A percentile compares a stretch with the other conserved stretches of the same genome.
These are phyloP conservation scores for Aix galericulata DNA, from an alignment of 2,113 vertebrate species.

Conservation along the genomic window DNA sequence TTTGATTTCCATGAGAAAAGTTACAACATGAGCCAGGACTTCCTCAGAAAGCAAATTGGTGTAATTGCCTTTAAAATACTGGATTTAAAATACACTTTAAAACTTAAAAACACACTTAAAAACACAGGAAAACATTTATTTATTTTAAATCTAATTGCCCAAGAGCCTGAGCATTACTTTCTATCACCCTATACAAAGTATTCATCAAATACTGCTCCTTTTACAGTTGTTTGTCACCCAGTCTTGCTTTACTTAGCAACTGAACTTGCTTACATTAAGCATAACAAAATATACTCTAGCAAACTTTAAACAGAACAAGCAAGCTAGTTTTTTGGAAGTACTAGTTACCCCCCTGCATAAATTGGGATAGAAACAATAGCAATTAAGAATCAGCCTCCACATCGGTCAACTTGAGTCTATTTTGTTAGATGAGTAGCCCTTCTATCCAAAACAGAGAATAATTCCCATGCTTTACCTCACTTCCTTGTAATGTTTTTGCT, in stretches of 20 bases:
- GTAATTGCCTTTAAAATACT: background rate
- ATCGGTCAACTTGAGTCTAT: fast-evolving
- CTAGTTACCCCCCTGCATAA: background rate
- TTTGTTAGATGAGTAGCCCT: background rate
- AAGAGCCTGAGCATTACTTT: background rate
- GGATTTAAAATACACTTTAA: no score
- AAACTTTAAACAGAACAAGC: background rate
- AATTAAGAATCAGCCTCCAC: background rate
- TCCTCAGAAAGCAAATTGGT: background rate
- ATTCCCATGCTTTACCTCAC: slow-evolving; percentile 81
- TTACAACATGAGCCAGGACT: background rate
- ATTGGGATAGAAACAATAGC: background rate
- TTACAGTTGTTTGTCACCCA: background rate
- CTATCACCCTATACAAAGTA: background rate
- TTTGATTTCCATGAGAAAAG: background rate
- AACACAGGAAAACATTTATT: no score
- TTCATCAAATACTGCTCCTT: background rate
- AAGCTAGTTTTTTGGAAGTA: background rate
- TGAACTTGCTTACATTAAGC: background rate
- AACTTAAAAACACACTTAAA: no score
- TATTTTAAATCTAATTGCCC: no score
- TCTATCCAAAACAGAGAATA: background rate
- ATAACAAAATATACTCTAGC: background rate
- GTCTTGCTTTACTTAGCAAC: fast-evolving
- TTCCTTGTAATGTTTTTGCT: slow-evolving; percentile 94